These are phyloP conservation scores for Watsonalla binaria DNA, from an alignment of 2,888 invertebrate genomes.

Conservation along the genomic window DNA sequence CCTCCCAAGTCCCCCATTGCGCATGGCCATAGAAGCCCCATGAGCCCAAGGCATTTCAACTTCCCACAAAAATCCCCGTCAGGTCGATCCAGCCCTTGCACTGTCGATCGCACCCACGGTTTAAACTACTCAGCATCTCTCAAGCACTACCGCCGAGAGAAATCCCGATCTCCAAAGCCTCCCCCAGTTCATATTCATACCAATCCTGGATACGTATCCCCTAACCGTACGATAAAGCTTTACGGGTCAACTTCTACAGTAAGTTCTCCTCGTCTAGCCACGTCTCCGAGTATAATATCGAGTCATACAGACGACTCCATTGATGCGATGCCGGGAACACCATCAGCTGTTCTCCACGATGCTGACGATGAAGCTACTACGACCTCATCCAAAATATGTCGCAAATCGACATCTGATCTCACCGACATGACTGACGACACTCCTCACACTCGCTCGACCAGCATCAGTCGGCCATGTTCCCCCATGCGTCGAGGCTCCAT, in stretches of 20 bases:
- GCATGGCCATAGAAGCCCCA: conserved; percentile 78
- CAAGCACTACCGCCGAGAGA: conserved; percentile 63
- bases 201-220: conserved; percentile 80
- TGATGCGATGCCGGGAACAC: conserved; percentile 63
- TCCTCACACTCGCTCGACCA: conserved; percentile 80
- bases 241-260: conserved; percentile 71
- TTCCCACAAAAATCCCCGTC: conserved; percentile 73
- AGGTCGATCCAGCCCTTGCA: conserved; percentile 66
- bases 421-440: conserved; percentile 80
- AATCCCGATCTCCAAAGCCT: conserved; percentile 68
- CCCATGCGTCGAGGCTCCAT: conserved; percentile 84
- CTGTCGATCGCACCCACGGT: conserved; percentile 48
- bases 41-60: conserved; percentile 79
- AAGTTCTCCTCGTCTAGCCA: conserved; percentile 59
- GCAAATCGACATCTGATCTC: conserved; percentile 89
- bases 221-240: conserved; percentile 62
- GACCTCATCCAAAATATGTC: conserved; percentile 73
- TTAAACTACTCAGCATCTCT: conserved; percentile 65
- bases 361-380: conserved; percentile 70
- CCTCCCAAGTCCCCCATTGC: conserved; percentile 74
- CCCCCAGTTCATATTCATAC: conserved; percentile 80
- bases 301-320: conserved; percentile 71
- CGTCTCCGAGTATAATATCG: conserved; percentile 71
- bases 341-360: conserved; percentile 58
- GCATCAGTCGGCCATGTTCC: conserved; percentile 80